Base-by-base conservation (phyloP, 2,113 vertebrate species). In the Vulpes ferrilata region DNA sequence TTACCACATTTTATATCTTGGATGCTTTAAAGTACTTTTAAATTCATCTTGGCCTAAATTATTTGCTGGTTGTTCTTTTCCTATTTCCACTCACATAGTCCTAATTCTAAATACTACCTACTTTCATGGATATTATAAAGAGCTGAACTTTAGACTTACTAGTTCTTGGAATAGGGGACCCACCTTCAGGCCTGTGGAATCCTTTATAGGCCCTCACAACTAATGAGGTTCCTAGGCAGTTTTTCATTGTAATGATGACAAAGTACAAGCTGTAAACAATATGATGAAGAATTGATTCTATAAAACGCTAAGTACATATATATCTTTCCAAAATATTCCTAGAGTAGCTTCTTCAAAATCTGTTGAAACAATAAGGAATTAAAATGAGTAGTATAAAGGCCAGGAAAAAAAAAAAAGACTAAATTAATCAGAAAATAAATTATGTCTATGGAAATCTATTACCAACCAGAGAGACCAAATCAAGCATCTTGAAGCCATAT, bases 191-290 rank as follows among this genome's bases (percentile, higher is more conserved):
- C 74, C 57, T 53, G 11, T 12, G 38, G 19, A 93, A 69, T 38
- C 59, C 19, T 62, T n/a, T 78, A 43, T 1, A 19, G 11, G 62
- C 51, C 59, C 53, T 93, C 84, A 51, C 67, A 23, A 48, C 80
- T 95, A 90, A 94, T 74, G 88, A 96, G 92, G 35, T 9, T 73
- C 22, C 38, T 9, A 0, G 48, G 84, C 80, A 93, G 88, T 84
- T 95, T 94, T 96, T 94, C 92, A 93, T 27, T 57, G 57, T 84
- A 96, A 96, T 67, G 74, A 97, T 69, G 95, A 96, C 30, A 62
- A 92, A 97, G 67, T 20, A 27, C 81, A 80, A 83, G 85, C 48
- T 7, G 4, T 74, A 90, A 48, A 95, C 43, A 65, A 64, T 51
- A 51, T 17, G 32, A 62, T 65, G 55, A 94, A 94, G 93, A 92